These are phyloP conservation scores for Stegodyphus mimosarum DNA, from an alignment of 1,140 invertebrate genomes.

Conservation along the genomic window DNA sequence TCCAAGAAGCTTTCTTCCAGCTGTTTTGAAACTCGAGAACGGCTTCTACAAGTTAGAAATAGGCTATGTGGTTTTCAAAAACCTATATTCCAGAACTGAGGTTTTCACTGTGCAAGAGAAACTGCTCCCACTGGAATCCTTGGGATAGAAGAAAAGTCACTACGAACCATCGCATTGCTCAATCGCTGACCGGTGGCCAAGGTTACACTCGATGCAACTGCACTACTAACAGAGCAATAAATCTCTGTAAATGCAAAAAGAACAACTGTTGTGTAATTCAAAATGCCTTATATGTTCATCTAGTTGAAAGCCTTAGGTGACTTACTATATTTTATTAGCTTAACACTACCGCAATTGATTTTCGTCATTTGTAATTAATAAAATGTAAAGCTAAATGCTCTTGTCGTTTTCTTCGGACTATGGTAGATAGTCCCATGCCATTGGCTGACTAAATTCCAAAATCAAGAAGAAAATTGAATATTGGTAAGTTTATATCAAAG, in stretches of 20 bases:
- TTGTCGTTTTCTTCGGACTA: too few species aligned
- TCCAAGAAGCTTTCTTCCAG: too few species aligned
- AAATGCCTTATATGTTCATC: background rate
- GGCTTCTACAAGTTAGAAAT: background rate
- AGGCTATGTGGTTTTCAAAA: background rate
- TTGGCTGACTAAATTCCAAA: too few species aligned
- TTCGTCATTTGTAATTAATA: too few species aligned
- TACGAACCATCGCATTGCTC: background rate
- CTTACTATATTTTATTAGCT: too few species aligned
- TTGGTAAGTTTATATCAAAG: too few species aligned
- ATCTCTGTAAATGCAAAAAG: background rate
- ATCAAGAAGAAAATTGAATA: too few species aligned
- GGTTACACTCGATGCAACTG: background rate
- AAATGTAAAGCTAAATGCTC: too few species aligned
- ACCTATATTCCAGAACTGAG: background rate
- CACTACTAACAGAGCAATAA: background rate
- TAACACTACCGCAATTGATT: too few species aligned
- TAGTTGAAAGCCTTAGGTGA: too few species aligned
- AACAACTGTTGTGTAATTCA: background rate
- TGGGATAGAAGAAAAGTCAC: background rate
- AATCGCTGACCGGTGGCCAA: background rate
- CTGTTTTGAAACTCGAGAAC: constrained; percentile 14
- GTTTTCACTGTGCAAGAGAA: background rate
- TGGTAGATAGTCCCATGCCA: too few species aligned
- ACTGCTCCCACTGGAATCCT: background rate